Evolutionary conservation across 1,140 invertebrate species (phyloP).

Genomic region (Bradynema listronoti): DNA sequence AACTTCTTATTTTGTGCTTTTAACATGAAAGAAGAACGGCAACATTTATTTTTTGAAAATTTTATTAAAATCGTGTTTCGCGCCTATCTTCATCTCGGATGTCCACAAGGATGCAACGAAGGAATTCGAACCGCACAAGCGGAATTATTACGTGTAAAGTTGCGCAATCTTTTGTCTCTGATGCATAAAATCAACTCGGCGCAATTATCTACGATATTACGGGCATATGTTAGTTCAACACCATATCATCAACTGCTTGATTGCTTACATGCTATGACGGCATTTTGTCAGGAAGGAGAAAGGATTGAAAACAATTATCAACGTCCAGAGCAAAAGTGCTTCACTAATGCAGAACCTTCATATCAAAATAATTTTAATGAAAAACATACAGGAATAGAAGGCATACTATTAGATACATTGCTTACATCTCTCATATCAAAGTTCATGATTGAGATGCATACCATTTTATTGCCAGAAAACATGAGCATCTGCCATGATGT

Average conservation of each 20-base stretch:
- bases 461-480: conserved; percentile 82
- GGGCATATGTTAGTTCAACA: conserved; percentile 70
- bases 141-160: conserved; percentile 79
- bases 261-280: conserved; percentile 86
- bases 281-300: conserved; percentile 81
- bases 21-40: conserved; percentile 39
- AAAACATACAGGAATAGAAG: conserved; percentile 68
- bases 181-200: conserved; percentile 62
- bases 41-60: conserved; percentile 51
- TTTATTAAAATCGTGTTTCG: conserved; percentile 63
- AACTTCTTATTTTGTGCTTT: conserved; percentile 18
- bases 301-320: too few species aligned
- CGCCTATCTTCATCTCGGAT: conserved; percentile 81
- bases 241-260: conserved; percentile 77
- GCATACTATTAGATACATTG: conserved; percentile 75
- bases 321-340: too few species aligned
- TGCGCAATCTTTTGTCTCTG: conserved; percentile 69
- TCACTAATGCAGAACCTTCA: conserved; percentile 39
- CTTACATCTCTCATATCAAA: conserved; percentile 81
- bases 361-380: conserved; percentile 63
- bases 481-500: conserved; percentile 84
- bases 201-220: conserved; percentile 68
- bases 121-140: conserved; percentile 73
- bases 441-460: conserved; percentile 73
- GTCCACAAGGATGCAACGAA: conserved; percentile 78